These are phyloP conservation scores for Larimichthys polyactis DNA, from an alignment of 2,113 vertebrate genomes.

Conservation along the genomic window DNA sequence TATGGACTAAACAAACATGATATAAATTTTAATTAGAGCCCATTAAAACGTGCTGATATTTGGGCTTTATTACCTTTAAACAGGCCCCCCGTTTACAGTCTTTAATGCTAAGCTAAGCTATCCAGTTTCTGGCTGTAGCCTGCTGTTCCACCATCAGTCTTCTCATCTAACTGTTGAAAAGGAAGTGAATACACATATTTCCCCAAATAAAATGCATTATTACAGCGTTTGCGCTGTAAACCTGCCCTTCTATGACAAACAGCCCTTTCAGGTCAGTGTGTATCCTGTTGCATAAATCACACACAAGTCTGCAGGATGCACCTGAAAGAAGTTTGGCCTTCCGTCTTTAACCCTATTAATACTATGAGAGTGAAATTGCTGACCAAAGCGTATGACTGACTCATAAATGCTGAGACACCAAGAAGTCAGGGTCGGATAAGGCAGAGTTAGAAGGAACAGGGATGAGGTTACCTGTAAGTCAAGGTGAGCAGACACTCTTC, in stretches of 20 bases:
- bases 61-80: background rate
- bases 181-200: background rate
- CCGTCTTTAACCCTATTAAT: conserved; percentile 27
- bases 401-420: conserved; percentile 34
- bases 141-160: background rate
- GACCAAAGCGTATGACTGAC: background rate
- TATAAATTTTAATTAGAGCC: background rate
- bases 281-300: conserved; percentile 1
- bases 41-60: background rate
- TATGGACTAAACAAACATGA: background rate
- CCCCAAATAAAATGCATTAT: background rate
- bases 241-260: background rate
- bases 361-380: conserved; percentile 11
- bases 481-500: conserved; percentile 20
- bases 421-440: conserved; percentile 19
- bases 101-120: background rate
- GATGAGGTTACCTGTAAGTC: conserved; percentile 22
- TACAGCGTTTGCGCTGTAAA: background rate
- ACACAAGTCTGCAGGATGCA: background rate
- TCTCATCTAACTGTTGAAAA: too few relatives aligned
- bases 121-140: background rate
- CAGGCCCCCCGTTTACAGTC: background rate
- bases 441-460: background rate
- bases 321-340: background rate
- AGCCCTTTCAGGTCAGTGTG: background rate